Conservation (phyloP, 2,888 invertebrate genomes). For the Eilema griseolum region DNA sequence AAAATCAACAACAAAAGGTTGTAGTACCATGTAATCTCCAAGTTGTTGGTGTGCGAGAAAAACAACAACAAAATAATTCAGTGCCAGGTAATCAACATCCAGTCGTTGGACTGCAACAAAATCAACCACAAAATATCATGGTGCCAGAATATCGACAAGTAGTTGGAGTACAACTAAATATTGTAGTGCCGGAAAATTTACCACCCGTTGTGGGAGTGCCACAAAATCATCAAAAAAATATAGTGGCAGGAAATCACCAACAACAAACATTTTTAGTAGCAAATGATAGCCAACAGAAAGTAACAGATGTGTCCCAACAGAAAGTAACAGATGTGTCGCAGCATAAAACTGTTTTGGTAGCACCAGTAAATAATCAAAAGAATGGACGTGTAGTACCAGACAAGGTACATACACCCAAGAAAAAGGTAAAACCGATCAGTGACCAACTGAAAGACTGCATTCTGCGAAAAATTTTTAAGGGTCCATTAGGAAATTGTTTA, state of each 20-base stretch:
- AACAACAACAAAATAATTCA: background rate
- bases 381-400: background rate
- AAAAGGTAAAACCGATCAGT: background rate
- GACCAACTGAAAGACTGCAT: background rate
- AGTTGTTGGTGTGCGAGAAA: background rate
- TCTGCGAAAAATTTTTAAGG: background rate
- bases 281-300: background rate
- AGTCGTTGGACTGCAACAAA: background rate
- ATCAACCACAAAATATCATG: background rate
- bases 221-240: background rate
- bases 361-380: background rate
- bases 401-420: background rate
- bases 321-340: background rate
- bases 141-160: background rate
- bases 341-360: background rate
- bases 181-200: conserved; percentile 1
- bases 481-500: background rate
- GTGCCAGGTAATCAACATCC: background rate
- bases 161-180: background rate
- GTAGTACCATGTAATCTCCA: background rate
- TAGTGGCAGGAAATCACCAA: background rate
- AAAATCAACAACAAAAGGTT: conserved; percentile 1
- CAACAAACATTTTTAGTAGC: background rate
- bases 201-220: background rate
- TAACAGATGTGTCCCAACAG: background rate